Conservation (phyloP, 2,113 vertebrate species). For the Illadopsis cleaveri region DNA sequence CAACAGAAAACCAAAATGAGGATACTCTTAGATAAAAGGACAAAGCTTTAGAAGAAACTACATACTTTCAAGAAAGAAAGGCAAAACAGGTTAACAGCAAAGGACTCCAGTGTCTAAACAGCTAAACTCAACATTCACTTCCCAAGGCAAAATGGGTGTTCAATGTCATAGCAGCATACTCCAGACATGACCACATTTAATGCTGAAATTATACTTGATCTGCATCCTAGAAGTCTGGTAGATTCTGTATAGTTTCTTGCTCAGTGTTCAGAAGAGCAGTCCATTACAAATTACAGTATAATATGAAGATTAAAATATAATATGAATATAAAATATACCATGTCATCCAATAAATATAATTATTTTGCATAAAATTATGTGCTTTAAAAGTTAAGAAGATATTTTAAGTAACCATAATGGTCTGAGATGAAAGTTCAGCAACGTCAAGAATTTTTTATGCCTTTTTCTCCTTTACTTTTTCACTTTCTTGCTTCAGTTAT, state of each 20-base stretch:
- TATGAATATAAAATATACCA: not conserved
- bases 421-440: not conserved
- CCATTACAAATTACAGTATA: not conserved
- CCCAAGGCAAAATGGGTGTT: not conserved
- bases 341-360: not conserved
- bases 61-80: not conserved
- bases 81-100: not conserved
- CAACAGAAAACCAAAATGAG: accelerated
- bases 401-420: not conserved
- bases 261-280: not conserved
- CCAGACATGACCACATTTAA: not conserved
- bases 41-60: not conserved
- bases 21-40: not conserved
- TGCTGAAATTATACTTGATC: not conserved
- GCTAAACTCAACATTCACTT: not conserved
- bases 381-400: not conserved
- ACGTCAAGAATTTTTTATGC: not conserved
- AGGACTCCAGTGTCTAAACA: not conserved
- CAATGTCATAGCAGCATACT: not conserved
- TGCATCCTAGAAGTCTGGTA: not conserved
- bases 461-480: not conserved
- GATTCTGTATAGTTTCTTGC: not conserved
- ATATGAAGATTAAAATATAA: not conserved
- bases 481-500: not conserved
- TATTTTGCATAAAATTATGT: not conserved